A percentile compares a stretch with the other conserved stretches of the same genome.
Evolutionary conservation across 2,113 vertebrate genomes (phyloP).

Genomic region (Ciconia boyciana): DNA sequence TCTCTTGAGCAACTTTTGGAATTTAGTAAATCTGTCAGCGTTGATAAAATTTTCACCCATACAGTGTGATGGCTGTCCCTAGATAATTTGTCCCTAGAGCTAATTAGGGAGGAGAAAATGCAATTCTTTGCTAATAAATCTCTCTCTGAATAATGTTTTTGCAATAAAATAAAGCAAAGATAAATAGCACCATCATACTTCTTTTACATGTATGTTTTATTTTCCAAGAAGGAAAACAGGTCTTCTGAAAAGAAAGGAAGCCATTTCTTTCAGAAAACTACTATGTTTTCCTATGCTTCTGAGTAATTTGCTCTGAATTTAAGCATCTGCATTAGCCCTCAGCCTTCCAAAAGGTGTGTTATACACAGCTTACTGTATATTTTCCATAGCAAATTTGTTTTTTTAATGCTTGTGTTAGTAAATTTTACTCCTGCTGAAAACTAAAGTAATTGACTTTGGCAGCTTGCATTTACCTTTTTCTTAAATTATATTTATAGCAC

Average conservation of each 20-base stretch:
- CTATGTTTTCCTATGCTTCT: neutral
- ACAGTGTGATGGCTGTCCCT: neutral
- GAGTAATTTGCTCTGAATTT: neutral
- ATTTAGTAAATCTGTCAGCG: neutral
- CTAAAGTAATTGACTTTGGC: neutral
- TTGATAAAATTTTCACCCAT: neutral
- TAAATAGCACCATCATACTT: neutral
- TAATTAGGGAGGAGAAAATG: neutral
- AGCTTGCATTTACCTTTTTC: neutral
- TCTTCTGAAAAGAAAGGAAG: neutral
- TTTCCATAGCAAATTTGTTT: neutral
- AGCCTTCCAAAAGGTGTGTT: neutral
- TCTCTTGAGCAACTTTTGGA: constrained; percentile 8
- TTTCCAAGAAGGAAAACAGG: neutral
- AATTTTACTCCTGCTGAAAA: constrained; percentile 1
- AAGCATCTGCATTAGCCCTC: neutral
- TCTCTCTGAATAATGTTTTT: neutral
- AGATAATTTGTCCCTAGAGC: neutral
- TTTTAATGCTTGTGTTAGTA: neutral
- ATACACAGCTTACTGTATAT: neutral
- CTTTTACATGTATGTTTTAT: neutral
- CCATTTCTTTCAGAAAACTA: neutral
- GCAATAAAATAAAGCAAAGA: neutral
- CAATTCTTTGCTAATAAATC: neutral
- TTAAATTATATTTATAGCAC: neutral